Evolutionary conservation across 1,140 invertebrate species (phyloP), one percentile per base, ranked within the genome.

Genomic region (Trichomalopsis sarcophagae): DNA sequence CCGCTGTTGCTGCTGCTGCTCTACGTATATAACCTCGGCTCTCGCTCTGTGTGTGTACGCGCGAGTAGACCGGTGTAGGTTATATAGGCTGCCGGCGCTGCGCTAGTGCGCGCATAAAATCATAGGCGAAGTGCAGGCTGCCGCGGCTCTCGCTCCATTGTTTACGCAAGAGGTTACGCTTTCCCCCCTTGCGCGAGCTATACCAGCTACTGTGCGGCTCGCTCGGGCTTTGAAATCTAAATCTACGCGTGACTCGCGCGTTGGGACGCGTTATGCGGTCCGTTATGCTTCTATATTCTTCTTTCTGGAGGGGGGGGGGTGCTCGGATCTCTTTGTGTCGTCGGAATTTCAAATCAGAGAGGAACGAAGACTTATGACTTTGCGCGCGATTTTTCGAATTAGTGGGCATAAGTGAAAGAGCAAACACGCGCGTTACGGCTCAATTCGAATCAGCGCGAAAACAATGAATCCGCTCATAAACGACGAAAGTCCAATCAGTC

Each of bases 111-210:
- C 75, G 47, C 76, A 84, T 79, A 84, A 79, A 84, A 79, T 79
- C 76, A 79, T 84, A 84, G 82, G 76, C 82, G 44, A 84, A 84
- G 68, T 84, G 76, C 82, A 84, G 76, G 47, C 83, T 62, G 55
- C 55, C 55, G 55, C 55, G 21, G 17, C 21, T 84, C 83, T 14
- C 21, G 17, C 55, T 80, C 83, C 68, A 84, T 84, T 84, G 83
- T 79, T 80, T 80, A 80, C 83, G 83, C 83, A 80, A 84, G 76
- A 84, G 83, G 76, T 84, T 80, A 80, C 47, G 36, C 68, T 78
- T 62, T 55, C 40, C 68, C 55, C 82, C 62, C 27, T n/a, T 4
- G 17, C 69, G 21, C 40, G 40, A 7, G 40, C 21, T n/a, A 6
- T n/a, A 21, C 55, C 0, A 62, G 55, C 27, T 66, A 30, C 27